These are phyloP conservation scores for Pachyramphus minor DNA, from an alignment of 2,113 vertebrate species.

Conservation along the genomic window DNA sequence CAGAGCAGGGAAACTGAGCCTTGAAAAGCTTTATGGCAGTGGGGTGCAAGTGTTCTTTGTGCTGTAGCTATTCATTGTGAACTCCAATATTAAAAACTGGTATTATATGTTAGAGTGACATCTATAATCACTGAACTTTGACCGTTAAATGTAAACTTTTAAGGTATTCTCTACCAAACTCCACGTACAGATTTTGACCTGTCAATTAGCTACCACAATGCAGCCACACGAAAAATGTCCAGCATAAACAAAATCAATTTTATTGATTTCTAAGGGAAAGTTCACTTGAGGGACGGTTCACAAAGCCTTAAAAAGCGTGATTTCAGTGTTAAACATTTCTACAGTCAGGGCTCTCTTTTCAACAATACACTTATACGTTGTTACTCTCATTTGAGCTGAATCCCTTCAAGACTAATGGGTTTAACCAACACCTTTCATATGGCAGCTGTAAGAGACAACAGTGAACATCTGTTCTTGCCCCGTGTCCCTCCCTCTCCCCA, in stretches of 20 bases:
- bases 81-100: neutral
- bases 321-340: neutral
- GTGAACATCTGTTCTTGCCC: neutral
- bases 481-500: neutral
- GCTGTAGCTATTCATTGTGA: neutral
- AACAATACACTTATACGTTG: neutral
- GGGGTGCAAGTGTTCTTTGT: neutral
- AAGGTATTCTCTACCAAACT: neutral
- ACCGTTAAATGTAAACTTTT: neutral
- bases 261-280: constrained; percentile 12
- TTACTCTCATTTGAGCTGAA: neutral
- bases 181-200: neutral
- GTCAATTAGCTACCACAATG: neutral
- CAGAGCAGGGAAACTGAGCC: neutral
- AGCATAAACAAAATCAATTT: constrained; percentile 26
- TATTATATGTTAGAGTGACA: neutral
- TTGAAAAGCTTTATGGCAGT: neutral
- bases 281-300: neutral
- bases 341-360: neutral
- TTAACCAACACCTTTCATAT: neutral
- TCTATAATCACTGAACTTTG: neutral
- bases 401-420: neutral
- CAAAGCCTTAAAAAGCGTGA: neutral
- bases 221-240: neutral
- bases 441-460: neutral